Percentiles rank a stretch among this genome's conserved stretches.
These are phyloP conservation scores for Serilophus lunatus DNA, from an alignment of 2,113 vertebrate species.

Conservation along the genomic window DNA sequence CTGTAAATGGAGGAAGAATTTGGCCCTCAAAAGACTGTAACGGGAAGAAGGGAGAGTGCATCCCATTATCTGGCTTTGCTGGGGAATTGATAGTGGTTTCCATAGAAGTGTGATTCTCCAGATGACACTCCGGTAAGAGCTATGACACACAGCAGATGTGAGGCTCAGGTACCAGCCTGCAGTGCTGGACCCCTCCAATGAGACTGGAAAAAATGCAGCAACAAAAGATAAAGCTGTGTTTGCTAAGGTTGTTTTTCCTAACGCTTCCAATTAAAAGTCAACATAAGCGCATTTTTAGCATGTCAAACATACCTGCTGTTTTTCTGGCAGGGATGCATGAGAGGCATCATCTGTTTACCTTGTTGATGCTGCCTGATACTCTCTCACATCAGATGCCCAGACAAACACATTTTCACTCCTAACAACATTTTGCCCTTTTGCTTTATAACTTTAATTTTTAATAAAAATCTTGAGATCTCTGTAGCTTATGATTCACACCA, in stretches of 20 bases:
- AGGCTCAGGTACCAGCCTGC: neutral
- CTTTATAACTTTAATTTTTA: neutral
- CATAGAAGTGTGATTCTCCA: neutral
- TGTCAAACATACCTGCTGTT: neutral
- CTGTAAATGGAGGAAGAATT: neutral
- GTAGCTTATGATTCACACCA: neutral
- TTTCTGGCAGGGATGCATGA: neutral
- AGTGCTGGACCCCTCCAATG: neutral
- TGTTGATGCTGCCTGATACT: neutral
- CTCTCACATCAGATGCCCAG: neutral
- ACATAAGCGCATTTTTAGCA: neutral
- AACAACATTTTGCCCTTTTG: neutral
- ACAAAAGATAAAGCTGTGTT: neutral
- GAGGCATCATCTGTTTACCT: neutral
- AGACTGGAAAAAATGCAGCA: neutral
- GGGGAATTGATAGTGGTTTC: neutral
- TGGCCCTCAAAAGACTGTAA: neutral
- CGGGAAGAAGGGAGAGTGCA: neutral
- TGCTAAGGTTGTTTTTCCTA: neutral
- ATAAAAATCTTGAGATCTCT: neutral
- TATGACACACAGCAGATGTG: neutral
- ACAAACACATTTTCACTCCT: neutral
- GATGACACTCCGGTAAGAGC: neutral
- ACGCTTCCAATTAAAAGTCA: neutral
- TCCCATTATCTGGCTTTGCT: conserved; percentile 10